A percentile compares a stretch with the other conserved stretches of the same genome.
These are phyloP conservation scores for Myrmophylax atrothorax DNA, from an alignment of 2,113 vertebrate species.

Conservation along the genomic window DNA sequence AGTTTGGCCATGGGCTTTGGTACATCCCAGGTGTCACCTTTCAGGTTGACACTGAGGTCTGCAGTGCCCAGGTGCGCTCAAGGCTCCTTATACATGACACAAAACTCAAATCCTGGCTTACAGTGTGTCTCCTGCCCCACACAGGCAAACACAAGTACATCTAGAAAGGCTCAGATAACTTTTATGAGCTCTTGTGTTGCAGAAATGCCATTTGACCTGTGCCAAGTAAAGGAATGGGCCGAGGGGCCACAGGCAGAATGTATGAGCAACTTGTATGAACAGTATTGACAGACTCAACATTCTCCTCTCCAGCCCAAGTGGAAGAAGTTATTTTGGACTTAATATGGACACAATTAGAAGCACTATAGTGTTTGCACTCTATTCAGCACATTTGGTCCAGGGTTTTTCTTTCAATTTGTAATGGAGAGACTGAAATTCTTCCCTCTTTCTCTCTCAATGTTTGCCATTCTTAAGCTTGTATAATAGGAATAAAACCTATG, in stretches of 20 bases:
- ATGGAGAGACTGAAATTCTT: background rate
- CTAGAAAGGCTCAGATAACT: background rate
- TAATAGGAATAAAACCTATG: background rate
- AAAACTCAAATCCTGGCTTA: background rate
- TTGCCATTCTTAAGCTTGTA: background rate
- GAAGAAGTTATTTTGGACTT: background rate
- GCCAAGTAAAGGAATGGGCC: background rate
- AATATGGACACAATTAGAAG: background rate
- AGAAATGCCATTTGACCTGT: background rate
- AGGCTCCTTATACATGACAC: background rate
- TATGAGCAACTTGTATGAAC: accelerated
- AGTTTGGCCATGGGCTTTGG: background rate
- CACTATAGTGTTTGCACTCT: background rate
- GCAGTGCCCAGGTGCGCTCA: background rate
- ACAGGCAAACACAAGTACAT: background rate
- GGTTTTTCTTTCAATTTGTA: background rate
- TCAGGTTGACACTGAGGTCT: background rate
- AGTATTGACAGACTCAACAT: accelerated
- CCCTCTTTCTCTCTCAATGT: background rate
- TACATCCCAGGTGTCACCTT: background rate
- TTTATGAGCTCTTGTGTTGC: background rate
- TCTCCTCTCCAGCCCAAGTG: background rate
- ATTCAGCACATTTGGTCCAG: background rate
- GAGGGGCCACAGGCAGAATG: background rate
- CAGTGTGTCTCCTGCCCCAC: background rate